phyloP scores from a whole-genome alignment of 2,797 vertebrate species.

The Xerus rutilus region DNA sequence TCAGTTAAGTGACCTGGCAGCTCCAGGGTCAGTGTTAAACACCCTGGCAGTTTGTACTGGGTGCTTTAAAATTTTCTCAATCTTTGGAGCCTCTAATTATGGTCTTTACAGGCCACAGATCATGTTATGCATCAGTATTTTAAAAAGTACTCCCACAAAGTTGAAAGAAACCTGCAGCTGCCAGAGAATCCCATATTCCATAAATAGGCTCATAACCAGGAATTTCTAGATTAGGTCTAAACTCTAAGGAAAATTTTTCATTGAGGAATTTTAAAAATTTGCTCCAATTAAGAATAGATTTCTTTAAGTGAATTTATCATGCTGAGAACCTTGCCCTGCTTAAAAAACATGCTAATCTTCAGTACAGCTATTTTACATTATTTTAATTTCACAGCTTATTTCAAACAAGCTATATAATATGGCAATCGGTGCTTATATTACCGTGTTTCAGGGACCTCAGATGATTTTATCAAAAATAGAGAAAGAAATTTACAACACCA shows the following conservation, averaged over 20 bases:
- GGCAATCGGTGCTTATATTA: slow-evolving; percentile 1
- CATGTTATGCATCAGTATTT: background rate
- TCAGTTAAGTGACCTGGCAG: slow-evolving; percentile 72
- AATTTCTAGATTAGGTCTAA: background rate
- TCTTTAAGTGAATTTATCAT: slow-evolving; percentile 14
- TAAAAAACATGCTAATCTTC: background rate
- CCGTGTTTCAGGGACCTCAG: background rate
- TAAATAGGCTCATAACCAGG: background rate
- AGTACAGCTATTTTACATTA: background rate
- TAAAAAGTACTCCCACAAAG: background rate
- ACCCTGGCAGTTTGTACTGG: slow-evolving; percentile 49
- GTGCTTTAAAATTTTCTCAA: slow-evolving; percentile 68
- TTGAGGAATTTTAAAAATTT: slow-evolving; percentile 39
- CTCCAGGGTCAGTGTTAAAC: slow-evolving; percentile 67
- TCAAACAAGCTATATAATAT: background rate
- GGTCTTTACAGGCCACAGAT: background rate
- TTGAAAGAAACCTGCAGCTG: background rate
- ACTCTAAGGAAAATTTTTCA: background rate
- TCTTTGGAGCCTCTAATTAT: slow-evolving; percentile 59
- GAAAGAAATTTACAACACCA: background rate
- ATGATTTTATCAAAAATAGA: background rate
- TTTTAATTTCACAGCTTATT: slow-evolving; percentile 44
- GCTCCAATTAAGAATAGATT: background rate
- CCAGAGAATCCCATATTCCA: background rate
- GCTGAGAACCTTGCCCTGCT: background rate